phyloP scores from a whole-genome alignment of 2,888 invertebrate genomes.

The Deilephila elpenor region DNA sequence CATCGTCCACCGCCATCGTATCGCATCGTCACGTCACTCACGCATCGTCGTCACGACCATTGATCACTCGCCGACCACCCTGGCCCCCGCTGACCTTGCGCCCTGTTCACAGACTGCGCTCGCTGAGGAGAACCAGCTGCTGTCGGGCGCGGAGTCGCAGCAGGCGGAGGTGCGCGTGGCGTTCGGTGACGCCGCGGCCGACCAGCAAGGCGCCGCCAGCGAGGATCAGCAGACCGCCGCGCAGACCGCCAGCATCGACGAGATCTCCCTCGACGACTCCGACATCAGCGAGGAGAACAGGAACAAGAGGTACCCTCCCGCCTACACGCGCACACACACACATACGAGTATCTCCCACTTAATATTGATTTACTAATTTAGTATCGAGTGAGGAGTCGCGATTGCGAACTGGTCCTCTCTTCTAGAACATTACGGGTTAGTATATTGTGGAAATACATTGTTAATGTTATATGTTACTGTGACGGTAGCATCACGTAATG shows the following conservation, averaged over 20 bases:
- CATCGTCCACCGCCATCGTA: slow-evolving; percentile 51
- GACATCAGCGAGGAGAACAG: slow-evolving; percentile 91
- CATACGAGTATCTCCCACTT: too few species aligned
- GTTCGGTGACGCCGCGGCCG: slow-evolving; percentile 68
- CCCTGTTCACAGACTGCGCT: slow-evolving; percentile 64
- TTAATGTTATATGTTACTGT: neutral
- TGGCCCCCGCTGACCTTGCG: slow-evolving; percentile 29
- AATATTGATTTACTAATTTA: too few species aligned
- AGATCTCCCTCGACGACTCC: slow-evolving; percentile 88
- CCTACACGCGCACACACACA: neutral
- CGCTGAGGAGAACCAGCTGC: slow-evolving; percentile 78
- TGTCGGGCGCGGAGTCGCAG: slow-evolving; percentile 85
- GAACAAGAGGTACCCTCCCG: slow-evolving; percentile 86
- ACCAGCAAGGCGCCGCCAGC: slow-evolving; percentile 39
- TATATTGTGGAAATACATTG: neutral
- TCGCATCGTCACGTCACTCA: slow-evolving; percentile 49
- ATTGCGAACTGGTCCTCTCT: too few species aligned
- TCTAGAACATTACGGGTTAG: neutral
- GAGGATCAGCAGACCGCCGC: slow-evolving; percentile 83
- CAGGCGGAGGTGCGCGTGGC: slow-evolving; percentile 87
- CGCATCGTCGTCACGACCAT: slow-evolving; percentile 51
- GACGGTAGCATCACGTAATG: neutral
- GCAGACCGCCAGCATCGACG: slow-evolving; percentile 87
- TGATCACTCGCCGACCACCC: slow-evolving; percentile 38
- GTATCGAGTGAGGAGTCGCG: too few species aligned